A percentile compares a stretch with the other conserved stretches of the same genome.
phyloP scores from a whole-genome alignment of 2,113 vertebrate genomes.

The crab-eating macaque (Macaca fascicularis) region DNA sequence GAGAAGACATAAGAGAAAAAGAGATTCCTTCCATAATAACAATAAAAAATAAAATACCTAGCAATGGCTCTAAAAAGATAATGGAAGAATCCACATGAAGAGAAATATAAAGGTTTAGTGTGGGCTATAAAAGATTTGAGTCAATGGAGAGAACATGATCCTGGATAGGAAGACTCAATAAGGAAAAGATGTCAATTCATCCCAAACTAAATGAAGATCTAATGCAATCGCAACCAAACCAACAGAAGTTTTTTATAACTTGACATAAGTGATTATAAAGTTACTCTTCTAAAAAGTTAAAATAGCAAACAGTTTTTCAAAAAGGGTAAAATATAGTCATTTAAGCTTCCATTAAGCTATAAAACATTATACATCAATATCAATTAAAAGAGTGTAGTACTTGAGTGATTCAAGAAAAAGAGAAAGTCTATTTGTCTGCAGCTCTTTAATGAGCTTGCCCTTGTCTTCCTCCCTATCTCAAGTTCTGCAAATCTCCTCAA shows the following conservation, averaged over 20 bases:
- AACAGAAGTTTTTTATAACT: background rate
- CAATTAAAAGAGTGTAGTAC: background rate
- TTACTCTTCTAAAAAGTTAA: background rate
- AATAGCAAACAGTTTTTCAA: background rate
- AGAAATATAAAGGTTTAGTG: background rate
- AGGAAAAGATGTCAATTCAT: background rate
- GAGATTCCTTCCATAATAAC: background rate
- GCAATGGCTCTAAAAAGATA: background rate
- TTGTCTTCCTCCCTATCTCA: background rate
- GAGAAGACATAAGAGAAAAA: background rate
- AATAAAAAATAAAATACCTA: background rate
- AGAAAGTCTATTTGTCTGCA: background rate
- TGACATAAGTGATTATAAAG: background rate
- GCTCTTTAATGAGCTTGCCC: too few relatives aligned
- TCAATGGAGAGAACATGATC: background rate
- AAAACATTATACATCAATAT: background rate
- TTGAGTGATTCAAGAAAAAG: background rate
- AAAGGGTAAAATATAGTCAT: background rate
- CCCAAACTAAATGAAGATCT: conserved; percentile 20
- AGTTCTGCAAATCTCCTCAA: background rate
- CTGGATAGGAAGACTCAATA: background rate
- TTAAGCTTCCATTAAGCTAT: background rate
- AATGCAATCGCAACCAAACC: background rate
- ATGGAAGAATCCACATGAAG: background rate
- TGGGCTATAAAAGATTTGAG: background rate